A percentile compares a stretch with the other conserved stretches of the same genome.
Evolutionary conservation across 1,140 invertebrate species (phyloP).

Genomic region (Drosophila leontia): DNA sequence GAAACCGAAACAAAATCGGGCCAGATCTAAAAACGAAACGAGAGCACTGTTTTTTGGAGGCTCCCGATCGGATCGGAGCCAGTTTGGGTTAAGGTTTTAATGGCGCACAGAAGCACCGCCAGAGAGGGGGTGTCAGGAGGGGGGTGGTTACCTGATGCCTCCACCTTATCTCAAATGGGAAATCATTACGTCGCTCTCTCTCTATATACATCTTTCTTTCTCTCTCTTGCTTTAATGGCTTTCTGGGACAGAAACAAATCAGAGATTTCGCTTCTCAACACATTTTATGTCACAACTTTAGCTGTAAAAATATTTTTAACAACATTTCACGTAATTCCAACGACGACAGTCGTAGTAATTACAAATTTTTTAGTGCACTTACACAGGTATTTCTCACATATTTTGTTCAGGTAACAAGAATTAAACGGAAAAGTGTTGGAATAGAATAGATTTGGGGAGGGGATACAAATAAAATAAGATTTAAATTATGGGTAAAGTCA

Average conservation of each 20-base stretch:
- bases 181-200: slow-evolving; percentile 62
- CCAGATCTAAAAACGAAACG: slow-evolving; percentile 69
- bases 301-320: slow-evolving; percentile 78
- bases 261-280: slow-evolving; percentile 48
- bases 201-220: not conserved
- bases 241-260: slow-evolving; percentile 71
- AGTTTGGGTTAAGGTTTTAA: slow-evolving; percentile 38
- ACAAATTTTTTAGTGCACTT: slow-evolving; percentile 63
- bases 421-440: not conserved
- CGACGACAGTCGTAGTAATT: slow-evolving; percentile 62
- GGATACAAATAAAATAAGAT: not conserved
- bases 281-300: slow-evolving; percentile 72
- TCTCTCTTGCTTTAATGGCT: slow-evolving; percentile 29
- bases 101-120: slow-evolving; percentile 42
- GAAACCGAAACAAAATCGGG: slow-evolving; percentile 60
- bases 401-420: not conserved
- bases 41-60: slow-evolving; percentile 58
- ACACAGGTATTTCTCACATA: slow-evolving; percentile 68
- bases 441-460: not conserved
- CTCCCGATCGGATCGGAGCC: slow-evolving; percentile 34
- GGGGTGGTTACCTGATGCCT: slow-evolving; percentile 52
- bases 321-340: slow-evolving; percentile 76
- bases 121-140: not conserved
- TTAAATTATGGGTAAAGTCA: not conserved
- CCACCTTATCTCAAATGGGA: slow-evolving; percentile 79